These are phyloP conservation scores for Pterocles burchelli DNA, from an alignment of 2,113 vertebrate genomes.

Conservation along the genomic window DNA sequence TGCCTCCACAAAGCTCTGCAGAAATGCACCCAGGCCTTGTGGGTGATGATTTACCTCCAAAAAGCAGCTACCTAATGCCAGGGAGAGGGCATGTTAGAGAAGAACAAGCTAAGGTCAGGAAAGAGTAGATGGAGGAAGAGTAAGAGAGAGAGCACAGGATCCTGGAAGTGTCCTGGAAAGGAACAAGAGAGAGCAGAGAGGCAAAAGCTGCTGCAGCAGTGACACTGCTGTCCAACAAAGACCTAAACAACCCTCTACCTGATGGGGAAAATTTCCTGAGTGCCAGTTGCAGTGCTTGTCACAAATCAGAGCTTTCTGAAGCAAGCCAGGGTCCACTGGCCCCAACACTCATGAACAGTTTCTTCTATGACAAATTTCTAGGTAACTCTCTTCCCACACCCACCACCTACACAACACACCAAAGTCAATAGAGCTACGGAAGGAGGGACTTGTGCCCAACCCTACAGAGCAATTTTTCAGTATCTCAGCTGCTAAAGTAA, in stretches of 20 bases:
- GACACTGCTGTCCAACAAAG: not conserved
- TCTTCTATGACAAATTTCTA: not conserved
- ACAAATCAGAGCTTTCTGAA: not conserved
- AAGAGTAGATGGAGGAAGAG: not conserved
- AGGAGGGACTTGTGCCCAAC: not conserved
- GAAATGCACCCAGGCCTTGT: not conserved
- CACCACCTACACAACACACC: not conserved
- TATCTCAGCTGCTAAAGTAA: not conserved
- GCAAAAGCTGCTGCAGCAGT: not conserved
- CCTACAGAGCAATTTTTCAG: not conserved
- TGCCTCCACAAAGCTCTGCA: not conserved
- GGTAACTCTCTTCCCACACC: not conserved
- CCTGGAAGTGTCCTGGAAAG: not conserved
- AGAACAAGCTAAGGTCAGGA: not conserved
- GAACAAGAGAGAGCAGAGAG: not conserved
- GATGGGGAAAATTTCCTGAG: not conserved
- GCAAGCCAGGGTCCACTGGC: not conserved
- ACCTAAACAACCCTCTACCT: not conserved
- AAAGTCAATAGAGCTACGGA: not conserved
- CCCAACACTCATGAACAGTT: not conserved
- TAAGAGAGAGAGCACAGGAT: not conserved
- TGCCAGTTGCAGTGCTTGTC: not conserved
- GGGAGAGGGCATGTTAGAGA: not conserved
- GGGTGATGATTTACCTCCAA: not conserved
- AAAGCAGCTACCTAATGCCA: not conserved